phyloP scores from a whole-genome alignment of 2,113 vertebrate genomes.

The Eulemur rufifrons region DNA sequence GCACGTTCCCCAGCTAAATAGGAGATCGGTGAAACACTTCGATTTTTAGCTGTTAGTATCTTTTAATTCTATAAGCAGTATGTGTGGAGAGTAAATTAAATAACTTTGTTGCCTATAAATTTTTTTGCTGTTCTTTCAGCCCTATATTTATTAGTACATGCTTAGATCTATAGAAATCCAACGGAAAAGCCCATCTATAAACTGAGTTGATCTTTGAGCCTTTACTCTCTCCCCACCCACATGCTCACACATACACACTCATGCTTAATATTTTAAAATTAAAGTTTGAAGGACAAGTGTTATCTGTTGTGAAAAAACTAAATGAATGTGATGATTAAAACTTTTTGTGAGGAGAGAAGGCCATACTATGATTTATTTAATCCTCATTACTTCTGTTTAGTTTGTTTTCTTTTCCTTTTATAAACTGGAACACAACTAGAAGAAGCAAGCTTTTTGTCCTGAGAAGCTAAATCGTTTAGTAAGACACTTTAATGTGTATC shows the following conservation, averaged over 20 bases:
- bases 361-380: neutral
- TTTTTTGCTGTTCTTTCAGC: neutral
- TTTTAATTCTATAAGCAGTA: neutral
- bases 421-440: neutral
- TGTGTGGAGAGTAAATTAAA: neutral
- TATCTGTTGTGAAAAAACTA: neutral
- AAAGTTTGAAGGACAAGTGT: neutral
- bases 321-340: neutral
- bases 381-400: neutral
- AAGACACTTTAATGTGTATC: neutral
- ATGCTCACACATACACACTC: too few relatives aligned
- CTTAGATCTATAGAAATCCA: neutral
- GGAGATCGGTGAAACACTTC: neutral
- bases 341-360: neutral
- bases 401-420: neutral
- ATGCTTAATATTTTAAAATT: neutral
- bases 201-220: neutral
- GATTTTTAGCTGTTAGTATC: neutral
- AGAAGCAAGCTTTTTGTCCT: neutral
- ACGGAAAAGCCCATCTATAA: neutral
- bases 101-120: neutral
- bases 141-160: neutral
- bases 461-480: neutral
- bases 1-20: neutral
- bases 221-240: neutral